A percentile compares a stretch with the other conserved stretches of the same genome.
Evolutionary conservation across 2,888 invertebrate genomes (phyloP).

Genomic region (Invenusta paracnida): DNA sequence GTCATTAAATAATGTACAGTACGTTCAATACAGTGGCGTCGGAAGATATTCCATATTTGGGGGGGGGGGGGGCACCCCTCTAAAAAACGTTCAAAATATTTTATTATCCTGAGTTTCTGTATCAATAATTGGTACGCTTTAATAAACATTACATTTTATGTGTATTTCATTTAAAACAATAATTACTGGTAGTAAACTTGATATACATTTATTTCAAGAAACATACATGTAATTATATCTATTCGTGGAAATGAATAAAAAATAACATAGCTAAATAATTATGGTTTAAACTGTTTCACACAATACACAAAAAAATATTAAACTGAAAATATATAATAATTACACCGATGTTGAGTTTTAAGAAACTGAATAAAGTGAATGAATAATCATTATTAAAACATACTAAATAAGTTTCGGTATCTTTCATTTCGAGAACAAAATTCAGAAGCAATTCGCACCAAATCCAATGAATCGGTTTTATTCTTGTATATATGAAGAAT

Average conservation of each 20-base stretch:
- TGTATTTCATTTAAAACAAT: too few relatives aligned
- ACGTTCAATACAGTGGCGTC: too few relatives aligned
- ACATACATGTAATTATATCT: neutral
- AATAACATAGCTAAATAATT: neutral
- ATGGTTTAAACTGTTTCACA: neutral
- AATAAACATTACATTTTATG: too few relatives aligned
- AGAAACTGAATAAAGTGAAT: neutral
- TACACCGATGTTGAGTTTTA: neutral
- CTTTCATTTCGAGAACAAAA: neutral
- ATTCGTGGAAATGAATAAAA: neutral
- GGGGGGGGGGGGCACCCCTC: too few relatives aligned
- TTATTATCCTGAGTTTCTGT: too few relatives aligned
- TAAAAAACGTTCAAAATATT: too few relatives aligned
- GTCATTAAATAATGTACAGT: too few relatives aligned
- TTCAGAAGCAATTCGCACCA: neutral
- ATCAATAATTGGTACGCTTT: too few relatives aligned
- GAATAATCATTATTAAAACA: neutral
- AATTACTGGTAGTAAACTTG: neutral
- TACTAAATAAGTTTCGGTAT: neutral
- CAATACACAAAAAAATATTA: neutral
- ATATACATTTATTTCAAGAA: neutral
- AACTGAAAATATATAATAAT: neutral
- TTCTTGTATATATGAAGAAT: neutral
- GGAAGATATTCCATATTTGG: too few relatives aligned
- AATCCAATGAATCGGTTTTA: neutral